These are phyloP conservation scores for Taurulus bubalis DNA, from an alignment of 2,113 vertebrate species.

Conservation along the genomic window DNA sequence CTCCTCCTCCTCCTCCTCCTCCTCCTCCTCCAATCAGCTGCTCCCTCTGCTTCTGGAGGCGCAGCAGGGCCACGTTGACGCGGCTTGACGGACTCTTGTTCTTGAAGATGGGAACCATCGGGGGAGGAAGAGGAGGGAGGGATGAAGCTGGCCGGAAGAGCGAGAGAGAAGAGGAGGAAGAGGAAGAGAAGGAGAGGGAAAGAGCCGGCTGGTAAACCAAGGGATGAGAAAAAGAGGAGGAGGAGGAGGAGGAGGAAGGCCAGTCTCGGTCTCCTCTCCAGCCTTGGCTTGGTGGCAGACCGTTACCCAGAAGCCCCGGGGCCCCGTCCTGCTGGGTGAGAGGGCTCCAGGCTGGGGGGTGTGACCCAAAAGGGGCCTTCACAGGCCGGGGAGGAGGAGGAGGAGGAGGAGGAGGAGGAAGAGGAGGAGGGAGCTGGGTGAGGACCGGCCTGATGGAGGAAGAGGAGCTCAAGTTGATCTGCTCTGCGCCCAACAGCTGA, in stretches of 20 bases:
- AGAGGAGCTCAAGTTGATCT: conserved; percentile 75
- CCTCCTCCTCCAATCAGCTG: conserved; percentile 12
- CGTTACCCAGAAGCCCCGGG: conserved; percentile 28
- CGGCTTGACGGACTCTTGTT: conserved; percentile 70
- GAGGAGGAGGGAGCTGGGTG: conserved; percentile 52
- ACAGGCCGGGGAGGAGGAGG: conserved; percentile 12
- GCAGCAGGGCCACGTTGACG: conserved; percentile 60
- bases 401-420: conserved; percentile 47
- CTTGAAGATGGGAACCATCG: conserved; percentile 85
- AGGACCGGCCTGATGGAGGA: conserved; percentile 71
- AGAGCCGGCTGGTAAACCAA: background rate
- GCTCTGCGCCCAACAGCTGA: conserved; percentile 78
- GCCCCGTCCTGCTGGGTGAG: conserved; percentile 45
- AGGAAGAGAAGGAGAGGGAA: background rate
- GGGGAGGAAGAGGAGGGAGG: conserved; percentile 1
- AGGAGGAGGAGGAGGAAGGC: background rate
- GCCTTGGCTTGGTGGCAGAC: conserved; percentile 8
- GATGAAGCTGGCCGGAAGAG: background rate
- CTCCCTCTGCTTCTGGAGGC: conserved; percentile 60
- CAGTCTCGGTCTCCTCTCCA: background rate
- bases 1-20: conserved; percentile 12
- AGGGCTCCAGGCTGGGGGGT: conserved; percentile 13
- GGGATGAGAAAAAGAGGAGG: background rate
- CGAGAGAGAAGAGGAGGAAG: background rate
- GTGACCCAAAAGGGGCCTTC: conserved; percentile 1